Percentiles rank a stretch among this genome's conserved stretches.
Evolutionary conservation across 2,113 vertebrate genomes (phyloP).

Genomic region (Sialia sialis): DNA sequence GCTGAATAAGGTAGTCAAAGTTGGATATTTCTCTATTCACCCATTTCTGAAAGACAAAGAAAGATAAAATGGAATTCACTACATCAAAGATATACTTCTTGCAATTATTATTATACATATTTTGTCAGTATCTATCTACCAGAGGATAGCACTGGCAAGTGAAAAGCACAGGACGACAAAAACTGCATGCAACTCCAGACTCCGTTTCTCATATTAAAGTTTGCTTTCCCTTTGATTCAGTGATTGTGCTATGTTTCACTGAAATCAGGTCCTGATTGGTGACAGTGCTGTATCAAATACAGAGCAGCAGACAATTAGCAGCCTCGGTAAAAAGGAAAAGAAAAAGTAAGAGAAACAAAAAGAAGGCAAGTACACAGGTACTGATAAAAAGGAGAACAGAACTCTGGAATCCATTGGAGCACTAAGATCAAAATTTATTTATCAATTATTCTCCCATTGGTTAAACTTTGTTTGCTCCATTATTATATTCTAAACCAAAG

Average conservation of each 20-base stretch:
- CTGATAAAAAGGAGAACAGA: background rate
- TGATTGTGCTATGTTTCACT: background rate
- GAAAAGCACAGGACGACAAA: background rate
- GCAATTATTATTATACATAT: background rate
- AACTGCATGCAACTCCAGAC: background rate
- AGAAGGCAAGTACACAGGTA: background rate
- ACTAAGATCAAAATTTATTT: background rate
- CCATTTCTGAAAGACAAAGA: conserved; percentile 86
- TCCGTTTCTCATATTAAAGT: background rate
- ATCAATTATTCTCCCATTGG: background rate
- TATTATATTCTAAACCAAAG: background rate
- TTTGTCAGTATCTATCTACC: background rate
- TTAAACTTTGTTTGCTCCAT: background rate
- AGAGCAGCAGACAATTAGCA: background rate
- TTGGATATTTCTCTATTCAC: conserved; percentile 96
- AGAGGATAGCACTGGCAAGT: background rate
- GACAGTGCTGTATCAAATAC: background rate
- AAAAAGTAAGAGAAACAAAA: background rate
- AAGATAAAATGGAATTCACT: background rate
- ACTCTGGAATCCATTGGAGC: background rate
- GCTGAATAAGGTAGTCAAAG: conserved; percentile 97
- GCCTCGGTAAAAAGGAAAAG: background rate
- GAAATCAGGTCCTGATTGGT: background rate
- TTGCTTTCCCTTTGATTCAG: background rate
- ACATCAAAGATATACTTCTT: background rate